Base-by-base conservation (phyloP, 2,888 invertebrate species). In the Apotomis capreana region DNA sequence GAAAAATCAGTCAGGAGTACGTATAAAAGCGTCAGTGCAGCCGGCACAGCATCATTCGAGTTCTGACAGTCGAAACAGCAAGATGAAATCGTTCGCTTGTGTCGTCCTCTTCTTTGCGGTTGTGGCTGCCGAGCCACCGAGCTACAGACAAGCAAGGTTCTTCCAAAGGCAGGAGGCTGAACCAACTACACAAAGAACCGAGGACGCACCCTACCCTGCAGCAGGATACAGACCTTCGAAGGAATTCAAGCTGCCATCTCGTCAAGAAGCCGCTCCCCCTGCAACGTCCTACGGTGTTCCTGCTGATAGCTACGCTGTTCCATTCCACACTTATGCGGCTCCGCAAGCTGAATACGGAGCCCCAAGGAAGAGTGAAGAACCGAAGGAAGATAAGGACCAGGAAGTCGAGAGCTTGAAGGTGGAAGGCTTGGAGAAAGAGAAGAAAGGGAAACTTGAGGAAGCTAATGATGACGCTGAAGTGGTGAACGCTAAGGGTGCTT, bases 401-500 rank as follows among this genome's bases (percentile, higher is more conserved):
- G 75, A 74, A 49, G 70, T 79, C 8, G 77, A 76, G 26, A 72
- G 68, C 46, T 54, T 74, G 36, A 74, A 74, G 62, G 75, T 74
- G 6, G 75, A 74, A 74, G 75, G 73, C 60, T 26, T 68, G 8
- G 51, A 70, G 3, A 75, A 74, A 12, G 78, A 79, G 26, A 86
- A 72, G 69, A 81, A 69, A 74, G 79, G 81, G 26, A 82, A 86
- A 76, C 65, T 91, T 71, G 78, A 88, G 80, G 82, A 84, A 26
- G 85, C 86, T 0, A 85, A 87, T 62, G 83, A 82, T 1, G 88
- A 89, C 12, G 83, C 86, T 65, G 90, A 91, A 69, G 84, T 92
- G 5, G 82, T 94, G 36, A 89, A 83, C 74, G 80, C 84, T 62
- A 86, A 89, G 77, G 95, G 95, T 5, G 94, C 94, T 44, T 96